Conservation (phyloP, 1,140 invertebrate genomes). For the Ladona fulva region DNA sequence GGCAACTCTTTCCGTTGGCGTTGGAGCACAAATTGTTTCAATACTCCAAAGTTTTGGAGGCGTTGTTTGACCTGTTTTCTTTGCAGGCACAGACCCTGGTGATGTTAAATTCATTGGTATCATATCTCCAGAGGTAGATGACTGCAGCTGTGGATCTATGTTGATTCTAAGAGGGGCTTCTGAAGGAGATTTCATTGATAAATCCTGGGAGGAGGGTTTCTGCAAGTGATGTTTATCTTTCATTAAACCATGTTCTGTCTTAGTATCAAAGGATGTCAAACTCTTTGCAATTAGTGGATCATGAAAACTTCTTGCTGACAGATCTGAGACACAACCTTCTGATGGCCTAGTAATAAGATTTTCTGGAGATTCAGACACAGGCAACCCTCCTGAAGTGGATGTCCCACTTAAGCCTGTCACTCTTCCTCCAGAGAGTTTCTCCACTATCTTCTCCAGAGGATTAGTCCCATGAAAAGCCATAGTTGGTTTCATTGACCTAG, state of each 20-base stretch:
- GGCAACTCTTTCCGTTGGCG: neutral
- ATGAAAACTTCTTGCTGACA: neutral
- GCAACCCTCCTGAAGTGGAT: neutral
- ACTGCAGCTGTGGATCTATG: neutral
- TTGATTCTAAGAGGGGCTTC: neutral
- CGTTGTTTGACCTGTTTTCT: neutral
- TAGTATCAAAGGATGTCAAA: neutral
- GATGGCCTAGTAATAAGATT: neutral
- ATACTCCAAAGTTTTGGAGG: conserved; percentile 30
- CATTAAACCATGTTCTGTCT: neutral
- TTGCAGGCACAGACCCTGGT: neutral
- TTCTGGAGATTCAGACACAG: neutral
- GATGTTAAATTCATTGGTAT: neutral
- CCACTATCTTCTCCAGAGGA: neutral
- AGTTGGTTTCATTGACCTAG: neutral
- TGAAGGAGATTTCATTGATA: neutral
- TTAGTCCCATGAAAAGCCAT: neutral
- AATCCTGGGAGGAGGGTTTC: neutral
- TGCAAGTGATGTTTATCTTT: neutral
- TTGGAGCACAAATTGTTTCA: conserved; percentile 27
- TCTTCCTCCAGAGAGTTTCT: neutral
- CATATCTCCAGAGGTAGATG: neutral
- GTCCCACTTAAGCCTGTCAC: neutral
- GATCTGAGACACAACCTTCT: neutral
- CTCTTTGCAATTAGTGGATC: neutral